phyloP scores from a whole-genome alignment of 2,797 vertebrate genomes.

The Threskiornis aethiopicus region DNA sequence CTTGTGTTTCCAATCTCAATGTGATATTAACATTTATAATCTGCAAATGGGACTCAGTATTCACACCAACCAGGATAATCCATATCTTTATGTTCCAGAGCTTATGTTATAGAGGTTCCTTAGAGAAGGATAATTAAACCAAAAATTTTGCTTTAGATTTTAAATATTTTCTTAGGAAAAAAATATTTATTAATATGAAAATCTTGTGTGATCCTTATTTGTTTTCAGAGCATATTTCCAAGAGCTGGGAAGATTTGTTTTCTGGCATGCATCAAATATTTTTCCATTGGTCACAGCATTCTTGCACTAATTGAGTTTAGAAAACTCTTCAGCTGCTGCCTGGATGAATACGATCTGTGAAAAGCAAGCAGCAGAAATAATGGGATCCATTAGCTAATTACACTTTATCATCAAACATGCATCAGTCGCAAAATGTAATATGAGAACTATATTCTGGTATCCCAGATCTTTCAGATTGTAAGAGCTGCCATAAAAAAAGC shows the following conservation, averaged over 20 bases:
- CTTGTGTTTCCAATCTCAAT: neutral
- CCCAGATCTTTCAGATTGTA: neutral
- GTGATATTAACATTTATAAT: neutral
- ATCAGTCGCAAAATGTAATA: constrained; percentile 12
- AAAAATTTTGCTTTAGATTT: neutral
- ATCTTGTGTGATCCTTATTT: constrained; percentile 33
- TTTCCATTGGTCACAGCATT: constrained; percentile 66
- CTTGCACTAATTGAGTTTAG: constrained; percentile 62
- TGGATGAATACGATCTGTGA: neutral
- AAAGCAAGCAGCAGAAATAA: constrained; percentile 44
- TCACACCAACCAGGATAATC: neutral
- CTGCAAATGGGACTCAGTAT: neutral
- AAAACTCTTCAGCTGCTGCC: constrained; percentile 50
- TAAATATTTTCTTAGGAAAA: neutral
- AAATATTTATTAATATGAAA: neutral
- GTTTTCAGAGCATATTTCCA: constrained; percentile 53
- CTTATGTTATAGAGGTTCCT: neutral
- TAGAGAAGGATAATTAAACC: neutral
- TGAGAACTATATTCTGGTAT: neutral
- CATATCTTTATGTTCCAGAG: neutral
- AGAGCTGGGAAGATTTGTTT: constrained; percentile 57
- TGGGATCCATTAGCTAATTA: constrained; percentile 46
- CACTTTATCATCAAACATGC: constrained; percentile 3
- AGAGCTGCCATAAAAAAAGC: neutral
- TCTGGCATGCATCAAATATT: constrained; percentile 59